Evolutionary conservation across 1,140 invertebrate species (phyloP), one percentile per base, ranked within the genome.

Genomic region (Arion vulgaris): DNA sequence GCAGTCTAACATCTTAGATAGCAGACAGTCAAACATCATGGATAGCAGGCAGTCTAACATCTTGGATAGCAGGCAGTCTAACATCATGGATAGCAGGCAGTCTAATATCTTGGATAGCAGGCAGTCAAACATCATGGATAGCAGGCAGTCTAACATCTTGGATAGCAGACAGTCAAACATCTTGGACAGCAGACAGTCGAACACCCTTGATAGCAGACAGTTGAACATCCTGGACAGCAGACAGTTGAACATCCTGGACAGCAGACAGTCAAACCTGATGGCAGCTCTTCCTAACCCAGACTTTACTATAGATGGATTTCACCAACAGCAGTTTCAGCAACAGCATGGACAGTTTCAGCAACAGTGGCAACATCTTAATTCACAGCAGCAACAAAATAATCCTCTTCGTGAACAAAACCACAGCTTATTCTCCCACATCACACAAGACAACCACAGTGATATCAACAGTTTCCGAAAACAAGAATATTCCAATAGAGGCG

Each of bases 201-300:
- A 57, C 26, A 57, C 9, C 9, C 19, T 49, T 23, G 45, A 9
- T 11, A 11, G 9, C 45, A 49, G 45, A 49, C 45, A 49, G 9
- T 19, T n/a, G n/a, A n/a, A n/a, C n/a, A n/a, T n/a, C n/a, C n/a
- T n/a, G n/a, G n/a, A n/a, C n/a, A n/a, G n/a, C n/a, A n/a, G n/a
- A n/a, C n/a, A n/a, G n/a, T 49, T 36, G 19, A n/a, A 68, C 32
- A 26, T n/a, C n/a, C 7, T 39, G 11, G 36, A 36, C 71, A 72
- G 71, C 36, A 34, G 71, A 34, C 71, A 72, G 71, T 32, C 71
- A 23, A 38, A 32, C 11, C 71, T 72, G 71, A 72, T 72, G 71
- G 71, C 71, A 72, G 71, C 71, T 74, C 38, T 28, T 28, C 69
- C 38, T 11, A 34, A 26, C 26, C 36, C 69, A 17, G 39, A 74